Conservation (phyloP, 2,113 vertebrate genomes). For the Porphyrio hochstetteri region DNA sequence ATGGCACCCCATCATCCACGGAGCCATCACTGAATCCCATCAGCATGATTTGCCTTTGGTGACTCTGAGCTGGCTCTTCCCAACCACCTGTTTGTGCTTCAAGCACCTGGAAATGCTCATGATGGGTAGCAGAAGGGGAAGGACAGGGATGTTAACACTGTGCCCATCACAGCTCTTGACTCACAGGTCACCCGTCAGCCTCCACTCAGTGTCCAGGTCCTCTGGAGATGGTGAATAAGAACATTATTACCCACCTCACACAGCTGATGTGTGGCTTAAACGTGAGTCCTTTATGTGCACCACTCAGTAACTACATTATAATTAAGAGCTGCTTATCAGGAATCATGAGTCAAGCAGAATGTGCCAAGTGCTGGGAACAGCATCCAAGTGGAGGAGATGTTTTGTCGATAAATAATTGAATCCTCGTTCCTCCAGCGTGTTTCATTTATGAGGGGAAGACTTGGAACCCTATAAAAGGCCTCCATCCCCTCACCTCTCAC, state of each 20-base stretch:
- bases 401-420: conserved; percentile 49
- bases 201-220: not conserved
- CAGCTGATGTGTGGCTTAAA: not conserved
- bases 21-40: not conserved
- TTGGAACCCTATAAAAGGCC: conserved; percentile 16
- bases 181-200: not conserved
- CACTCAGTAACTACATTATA: not conserved
- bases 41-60: not conserved
- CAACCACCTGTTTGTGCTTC: not conserved
- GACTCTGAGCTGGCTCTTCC: conserved; percentile 14
- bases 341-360: conserved; percentile 31
- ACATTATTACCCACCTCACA: not conserved
- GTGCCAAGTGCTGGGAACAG: conserved; percentile 6
- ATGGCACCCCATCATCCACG: rapidly evolving
- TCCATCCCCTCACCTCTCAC: not conserved
- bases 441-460: not conserved
- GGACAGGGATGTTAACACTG: rapidly evolving
- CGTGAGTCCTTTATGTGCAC: not conserved
- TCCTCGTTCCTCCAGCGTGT: conserved; percentile 34
- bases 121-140: not conserved
- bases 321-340: conserved; percentile 61
- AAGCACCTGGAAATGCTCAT: not conserved
- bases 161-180: not conserved
- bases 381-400: conserved; percentile 20
- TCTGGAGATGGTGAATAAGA: conserved; percentile 21